Conservation (phyloP, 2,113 vertebrate species). For the Gambusia holbrooki region DNA sequence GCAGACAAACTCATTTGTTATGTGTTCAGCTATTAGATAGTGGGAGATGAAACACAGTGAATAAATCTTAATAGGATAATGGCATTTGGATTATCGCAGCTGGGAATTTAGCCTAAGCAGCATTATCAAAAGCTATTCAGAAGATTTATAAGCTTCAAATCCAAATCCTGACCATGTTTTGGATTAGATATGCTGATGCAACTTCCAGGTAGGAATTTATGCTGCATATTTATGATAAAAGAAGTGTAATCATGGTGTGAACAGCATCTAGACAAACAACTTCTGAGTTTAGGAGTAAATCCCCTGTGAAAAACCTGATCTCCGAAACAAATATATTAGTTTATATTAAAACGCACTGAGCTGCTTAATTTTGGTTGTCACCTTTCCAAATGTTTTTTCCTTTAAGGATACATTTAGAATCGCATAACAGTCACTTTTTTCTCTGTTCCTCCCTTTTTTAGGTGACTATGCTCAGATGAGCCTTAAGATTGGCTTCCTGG, state of each 20-base stretch:
- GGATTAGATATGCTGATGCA: constrained; percentile 71
- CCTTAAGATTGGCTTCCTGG: constrained; percentile 90
- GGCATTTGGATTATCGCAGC: constrained; percentile 70
- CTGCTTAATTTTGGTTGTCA: constrained; percentile 17
- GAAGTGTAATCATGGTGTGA: constrained; percentile 47
- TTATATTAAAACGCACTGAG: constrained; percentile 26
- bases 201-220: constrained; percentile 71
- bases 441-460: constrained; percentile 52
- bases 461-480: constrained; percentile 93
- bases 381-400: constrained; percentile 7
- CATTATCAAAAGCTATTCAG: constrained; percentile 75
- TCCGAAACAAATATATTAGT: constrained; percentile 30
- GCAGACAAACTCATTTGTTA: constrained; percentile 38
- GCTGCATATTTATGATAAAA: constrained; percentile 49
- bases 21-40: constrained; percentile 49
- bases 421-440: constrained; percentile 8
- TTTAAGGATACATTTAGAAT: constrained; percentile 4
- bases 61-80: constrained; percentile 75
- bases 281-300: constrained; percentile 50
- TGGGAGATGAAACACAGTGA: constrained; percentile 55
- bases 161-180: constrained; percentile 73
- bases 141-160: constrained; percentile 70
- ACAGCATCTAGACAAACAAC: constrained; percentile 40
- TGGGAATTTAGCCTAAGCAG: constrained; percentile 73
- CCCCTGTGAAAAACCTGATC: constrained; percentile 27